Percentiles rank a stretch among this genome's conserved stretches.
phyloP scores from a whole-genome alignment of 2,888 invertebrate species.

The Hypsopygia costalis region DNA sequence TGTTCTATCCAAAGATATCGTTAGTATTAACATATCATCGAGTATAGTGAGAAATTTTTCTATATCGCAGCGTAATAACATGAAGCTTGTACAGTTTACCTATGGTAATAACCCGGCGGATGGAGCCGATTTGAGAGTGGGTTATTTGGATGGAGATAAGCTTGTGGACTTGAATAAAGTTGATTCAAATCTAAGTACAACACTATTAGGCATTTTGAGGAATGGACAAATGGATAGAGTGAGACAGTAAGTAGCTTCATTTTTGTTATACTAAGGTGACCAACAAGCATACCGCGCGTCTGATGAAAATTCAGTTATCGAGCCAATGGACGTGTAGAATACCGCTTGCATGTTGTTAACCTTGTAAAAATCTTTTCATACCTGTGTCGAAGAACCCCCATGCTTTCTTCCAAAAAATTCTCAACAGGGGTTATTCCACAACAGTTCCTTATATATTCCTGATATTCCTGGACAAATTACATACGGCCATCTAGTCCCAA shows the following conservation, averaged over 20 bases:
- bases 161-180: conserved; percentile 85
- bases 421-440: too few species aligned
- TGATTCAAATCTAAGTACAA: conserved; percentile 51
- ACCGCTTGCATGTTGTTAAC: too few species aligned
- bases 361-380: too few species aligned
- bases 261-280: neutral
- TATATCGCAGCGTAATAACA: conserved; percentile 49
- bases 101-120: conserved; percentile 74
- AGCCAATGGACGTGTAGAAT: too few species aligned
- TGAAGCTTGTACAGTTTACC: conserved; percentile 88
- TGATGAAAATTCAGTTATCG: too few species aligned
- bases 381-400: too few species aligned
- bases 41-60: conserved; percentile 37
- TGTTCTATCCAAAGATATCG: conserved; percentile 25
- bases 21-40: conserved; percentile 21
- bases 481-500: too few species aligned
- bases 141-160: conserved; percentile 82
- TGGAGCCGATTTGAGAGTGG: conserved; percentile 72
- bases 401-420: too few species aligned
- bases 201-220: conserved; percentile 66
- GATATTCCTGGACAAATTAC: too few species aligned
- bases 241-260: conserved; percentile 57
- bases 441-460: too few species aligned
- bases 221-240: conserved; percentile 50
- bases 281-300: too few species aligned